phyloP scores from a whole-genome alignment of 2,888 invertebrate species.

The Lumbricus terrestris region DNA sequence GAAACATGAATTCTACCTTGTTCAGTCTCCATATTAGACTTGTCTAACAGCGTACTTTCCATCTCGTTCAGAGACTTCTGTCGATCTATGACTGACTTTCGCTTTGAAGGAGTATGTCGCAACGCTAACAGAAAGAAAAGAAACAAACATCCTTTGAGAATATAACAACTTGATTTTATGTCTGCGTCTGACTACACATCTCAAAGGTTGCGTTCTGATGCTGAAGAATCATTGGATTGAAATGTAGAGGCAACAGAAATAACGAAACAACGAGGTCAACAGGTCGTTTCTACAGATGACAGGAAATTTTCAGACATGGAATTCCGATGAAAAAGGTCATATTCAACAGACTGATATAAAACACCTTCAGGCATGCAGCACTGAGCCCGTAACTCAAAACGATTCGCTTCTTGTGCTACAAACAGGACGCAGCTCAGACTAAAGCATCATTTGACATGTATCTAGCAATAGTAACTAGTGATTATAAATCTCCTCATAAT shows the following conservation, averaged over 20 bases:
- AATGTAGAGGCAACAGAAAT: background rate
- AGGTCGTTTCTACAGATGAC: background rate
- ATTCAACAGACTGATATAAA: background rate
- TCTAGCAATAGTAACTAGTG: too few species aligned
- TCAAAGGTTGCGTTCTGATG: background rate
- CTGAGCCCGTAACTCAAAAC: background rate
- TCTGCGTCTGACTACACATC: background rate
- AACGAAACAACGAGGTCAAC: background rate
- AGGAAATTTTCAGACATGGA: background rate
- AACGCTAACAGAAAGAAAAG: constrained; percentile 67
- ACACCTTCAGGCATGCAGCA: background rate
- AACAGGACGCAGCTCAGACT: background rate
- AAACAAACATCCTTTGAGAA: background rate
- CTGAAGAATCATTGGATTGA: background rate
- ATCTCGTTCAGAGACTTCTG: constrained; percentile 28
- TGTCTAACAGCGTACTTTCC: constrained; percentile 22
- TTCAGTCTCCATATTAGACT: background rate
- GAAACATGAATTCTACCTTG: background rate
- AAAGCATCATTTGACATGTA: too few species aligned
- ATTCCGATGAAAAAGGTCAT: background rate
- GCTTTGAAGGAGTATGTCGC: constrained; percentile 93
- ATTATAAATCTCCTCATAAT: too few species aligned
- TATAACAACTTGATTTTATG: background rate
- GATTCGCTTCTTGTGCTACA: background rate
- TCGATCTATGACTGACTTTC: constrained; percentile 64